Evolutionary conservation across 2,888 invertebrate species (phyloP), one percentile per base, ranked within the genome.

Genomic region (Drosophila lutescens): DNA sequence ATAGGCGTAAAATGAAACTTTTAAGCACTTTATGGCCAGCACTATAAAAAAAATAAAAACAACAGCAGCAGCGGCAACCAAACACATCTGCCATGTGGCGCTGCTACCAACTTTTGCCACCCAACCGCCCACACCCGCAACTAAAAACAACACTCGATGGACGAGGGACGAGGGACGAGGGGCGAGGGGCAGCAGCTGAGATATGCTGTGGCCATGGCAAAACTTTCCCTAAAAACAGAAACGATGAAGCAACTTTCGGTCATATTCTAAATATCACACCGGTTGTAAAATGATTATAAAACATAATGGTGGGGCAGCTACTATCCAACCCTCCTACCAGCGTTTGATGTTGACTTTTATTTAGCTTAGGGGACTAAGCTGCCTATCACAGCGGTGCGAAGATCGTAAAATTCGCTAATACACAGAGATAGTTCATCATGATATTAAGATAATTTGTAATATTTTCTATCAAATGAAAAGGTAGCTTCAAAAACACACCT

Each of bases 1-100:
- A 88, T 86, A 89, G 89, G 89, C 89, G 86, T 89, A 85, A 89
- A 90, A 89, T 86, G 85, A 90, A 89, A 89, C 90, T 90, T 90
- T 89, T 88, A 89, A 89, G 89, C 80, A 88, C 86, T 89, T 89
- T 90, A 88, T 79, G 85, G 83, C 63, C 85, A 80, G 74, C 86
- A 86, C 88, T 82, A 80, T 84, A 81, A 89, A 90, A 83, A 60
- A 44, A 46, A 58, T 47, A 73, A 65, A 72, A 57, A 36, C 58
- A 73, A 50, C 47, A 72, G 32, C 57, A 71, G 43, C 59, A 15
- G 30, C 47, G 47, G 30, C 51, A 61, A 44, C 80, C 80, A 71
- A 75, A 80, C 89, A 86, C 83, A 88, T 76, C 80, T 80, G 78
- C 78, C 85, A 85, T 89, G 87, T 85, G 89, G 88, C 74, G 68